Evolutionary conservation across 2,888 invertebrate species (phyloP).

Genomic region (Heliconius cydno): DNA sequence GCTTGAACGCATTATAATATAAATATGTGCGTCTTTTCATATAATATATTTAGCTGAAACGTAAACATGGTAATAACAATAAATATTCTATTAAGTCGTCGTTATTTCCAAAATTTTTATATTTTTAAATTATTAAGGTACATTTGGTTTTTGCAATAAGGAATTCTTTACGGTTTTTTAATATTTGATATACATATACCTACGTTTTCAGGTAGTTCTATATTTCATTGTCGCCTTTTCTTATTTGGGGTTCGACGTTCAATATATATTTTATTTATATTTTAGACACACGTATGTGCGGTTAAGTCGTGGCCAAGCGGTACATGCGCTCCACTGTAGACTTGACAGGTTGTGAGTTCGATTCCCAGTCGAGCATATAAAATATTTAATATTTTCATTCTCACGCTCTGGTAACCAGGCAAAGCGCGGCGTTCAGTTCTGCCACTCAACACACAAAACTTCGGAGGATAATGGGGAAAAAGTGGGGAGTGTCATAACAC

Average conservation of each 20-base stretch:
- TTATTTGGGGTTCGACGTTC: too few relatives aligned
- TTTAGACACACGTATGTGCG: background rate
- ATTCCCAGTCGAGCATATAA: too few relatives aligned
- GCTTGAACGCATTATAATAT: background rate
- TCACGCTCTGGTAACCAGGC: too few relatives aligned
- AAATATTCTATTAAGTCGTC: conserved; percentile 17
- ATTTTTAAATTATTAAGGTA: background rate
- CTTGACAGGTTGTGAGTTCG: too few relatives aligned
- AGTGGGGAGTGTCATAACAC: too few relatives aligned
- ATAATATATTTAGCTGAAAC: conserved; percentile 36
- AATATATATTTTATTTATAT: background rate
- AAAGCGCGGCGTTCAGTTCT: too few relatives aligned
- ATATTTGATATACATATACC: background rate
- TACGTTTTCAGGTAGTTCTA: background rate
- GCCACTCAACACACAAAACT: too few relatives aligned
- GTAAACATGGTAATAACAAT: conserved; percentile 35
- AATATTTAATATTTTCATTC: too few relatives aligned
- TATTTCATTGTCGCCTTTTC: background rate
- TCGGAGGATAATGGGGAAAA: too few relatives aligned
- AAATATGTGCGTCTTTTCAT: conserved; percentile 22
- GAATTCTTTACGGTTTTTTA: background rate
- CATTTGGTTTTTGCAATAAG: background rate
- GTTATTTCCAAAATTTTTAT: conserved; percentile 10
- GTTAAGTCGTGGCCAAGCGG: too few relatives aligned
- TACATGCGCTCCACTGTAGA: too few relatives aligned